phyloP scores from a whole-genome alignment of 1,140 invertebrate species.

The Leptinotarsa lineolata region DNA sequence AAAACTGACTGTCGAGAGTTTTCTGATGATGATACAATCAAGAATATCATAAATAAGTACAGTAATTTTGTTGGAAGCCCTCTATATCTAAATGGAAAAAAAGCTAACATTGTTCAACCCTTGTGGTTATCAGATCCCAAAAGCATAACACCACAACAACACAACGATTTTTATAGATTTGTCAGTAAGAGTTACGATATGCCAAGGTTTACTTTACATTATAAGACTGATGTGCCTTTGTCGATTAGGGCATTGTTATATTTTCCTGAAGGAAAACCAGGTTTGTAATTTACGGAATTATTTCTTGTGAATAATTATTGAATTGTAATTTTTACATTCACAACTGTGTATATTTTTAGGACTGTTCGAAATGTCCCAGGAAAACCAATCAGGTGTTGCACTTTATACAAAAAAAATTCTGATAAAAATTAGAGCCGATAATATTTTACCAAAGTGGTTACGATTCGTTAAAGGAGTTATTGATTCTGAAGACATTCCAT shows the following conservation, averaged over 20 bases:
- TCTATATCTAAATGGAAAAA: conserved; percentile 87
- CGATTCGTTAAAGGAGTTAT: conserved; percentile 95
- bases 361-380: conserved; percentile 87
- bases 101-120: conserved; percentile 69
- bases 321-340: neutral
- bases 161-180: conserved; percentile 90
- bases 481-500: conserved; percentile 96
- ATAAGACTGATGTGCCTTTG: conserved; percentile 87
- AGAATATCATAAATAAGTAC: conserved; percentile 91
- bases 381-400: conserved; percentile 79
- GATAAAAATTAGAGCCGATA: conserved; percentile 88
- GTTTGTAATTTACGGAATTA: conserved; percentile 40
- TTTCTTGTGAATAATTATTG: neutral
- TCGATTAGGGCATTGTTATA: conserved; percentile 91
- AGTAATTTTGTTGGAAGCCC: conserved; percentile 96
- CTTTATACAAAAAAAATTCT: conserved; percentile 89
- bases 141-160: conserved; percentile 81
- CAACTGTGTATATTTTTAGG: conserved; percentile 52
- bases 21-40: conserved; percentile 82
- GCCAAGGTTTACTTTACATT: conserved; percentile 83
- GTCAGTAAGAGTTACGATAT: conserved; percentile 83
- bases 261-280: conserved; percentile 88
- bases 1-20: conserved; percentile 87
- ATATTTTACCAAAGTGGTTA: conserved; percentile 92
- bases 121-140: conserved; percentile 93